phyloP scores from a whole-genome alignment of 2,888 invertebrate genomes.

The Pristionchus exspectatus region DNA sequence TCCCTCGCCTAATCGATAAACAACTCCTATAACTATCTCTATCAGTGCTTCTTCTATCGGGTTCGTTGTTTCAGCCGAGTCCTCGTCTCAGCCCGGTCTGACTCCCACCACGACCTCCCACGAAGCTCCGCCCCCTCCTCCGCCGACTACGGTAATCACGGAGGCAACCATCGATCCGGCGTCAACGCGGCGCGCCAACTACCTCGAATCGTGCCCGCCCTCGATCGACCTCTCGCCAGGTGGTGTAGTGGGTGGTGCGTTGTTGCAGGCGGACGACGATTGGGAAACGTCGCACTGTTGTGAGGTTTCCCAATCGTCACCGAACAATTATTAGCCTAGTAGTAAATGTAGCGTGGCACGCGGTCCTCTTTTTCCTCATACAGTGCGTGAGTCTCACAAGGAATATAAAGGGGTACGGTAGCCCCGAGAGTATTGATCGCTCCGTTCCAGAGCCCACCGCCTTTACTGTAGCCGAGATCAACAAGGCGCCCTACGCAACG shows the following conservation, averaged over 20 bases:
- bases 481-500: constrained; percentile 36
- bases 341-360: constrained; percentile 13
- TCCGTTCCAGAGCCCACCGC: constrained; percentile 9
- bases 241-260: constrained; percentile 42
- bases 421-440: constrained; percentile 2
- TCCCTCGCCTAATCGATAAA: constrained; percentile 39
- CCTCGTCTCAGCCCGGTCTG: background rate
- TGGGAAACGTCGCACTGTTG: background rate
- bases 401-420: constrained; percentile 45
- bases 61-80: constrained; percentile 26
- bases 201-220: constrained; percentile 48
- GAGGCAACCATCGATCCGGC: constrained; percentile 20
- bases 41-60: constrained; percentile 44
- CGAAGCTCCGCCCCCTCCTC: background rate
- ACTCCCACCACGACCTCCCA: background rate
- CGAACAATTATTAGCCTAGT: background rate
- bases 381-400: constrained; percentile 23
- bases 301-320: constrained; percentile 28
- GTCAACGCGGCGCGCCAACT: background rate
- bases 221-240: constrained; percentile 53
- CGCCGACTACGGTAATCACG: constrained; percentile 35
- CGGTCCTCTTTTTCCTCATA: background rate
- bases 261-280: background rate
- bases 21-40: constrained; percentile 19
- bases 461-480: constrained; percentile 53